Evolutionary conservation across 2,797 vertebrate genomes (phyloP).

Genomic region (Sebastes ruberrimus): DNA sequence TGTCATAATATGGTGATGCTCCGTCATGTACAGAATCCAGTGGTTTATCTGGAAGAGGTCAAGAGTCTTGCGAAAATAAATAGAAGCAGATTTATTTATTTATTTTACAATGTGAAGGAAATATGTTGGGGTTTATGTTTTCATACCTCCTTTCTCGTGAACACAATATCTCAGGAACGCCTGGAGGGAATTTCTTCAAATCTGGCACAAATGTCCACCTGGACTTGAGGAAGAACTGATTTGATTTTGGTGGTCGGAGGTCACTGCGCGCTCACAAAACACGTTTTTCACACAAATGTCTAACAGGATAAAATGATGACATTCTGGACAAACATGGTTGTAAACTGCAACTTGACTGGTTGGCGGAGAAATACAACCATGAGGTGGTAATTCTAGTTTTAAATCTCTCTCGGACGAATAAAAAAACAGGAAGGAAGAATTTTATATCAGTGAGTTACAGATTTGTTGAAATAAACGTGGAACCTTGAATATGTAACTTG

Average conservation of each 20-base stretch:
- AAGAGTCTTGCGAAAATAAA: background rate
- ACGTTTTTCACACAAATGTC: no score
- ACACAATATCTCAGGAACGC: no score
- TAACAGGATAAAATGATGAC: no score
- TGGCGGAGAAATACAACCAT: no score
- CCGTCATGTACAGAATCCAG: background rate
- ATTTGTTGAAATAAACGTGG: background rate
- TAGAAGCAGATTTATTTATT: background rate
- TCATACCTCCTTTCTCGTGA: background rate
- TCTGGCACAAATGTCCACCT: rapidly evolving
- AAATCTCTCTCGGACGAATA: background rate
- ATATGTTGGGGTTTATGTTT: background rate
- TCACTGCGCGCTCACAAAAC: no score
- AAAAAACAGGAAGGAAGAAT: background rate
- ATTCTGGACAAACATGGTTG: no score
- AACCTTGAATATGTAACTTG: no score
- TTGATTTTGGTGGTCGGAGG: rapidly evolving
- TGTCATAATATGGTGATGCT: background rate
- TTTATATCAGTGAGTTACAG: background rate
- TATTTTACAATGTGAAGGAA: background rate
- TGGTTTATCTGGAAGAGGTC: background rate
- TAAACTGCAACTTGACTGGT: no score
- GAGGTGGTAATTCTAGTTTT: no score
- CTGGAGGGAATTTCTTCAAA: no score
- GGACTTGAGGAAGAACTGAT: no score